Conservation (phyloP, 2,888 invertebrate genomes). For the Antitype chi region DNA sequence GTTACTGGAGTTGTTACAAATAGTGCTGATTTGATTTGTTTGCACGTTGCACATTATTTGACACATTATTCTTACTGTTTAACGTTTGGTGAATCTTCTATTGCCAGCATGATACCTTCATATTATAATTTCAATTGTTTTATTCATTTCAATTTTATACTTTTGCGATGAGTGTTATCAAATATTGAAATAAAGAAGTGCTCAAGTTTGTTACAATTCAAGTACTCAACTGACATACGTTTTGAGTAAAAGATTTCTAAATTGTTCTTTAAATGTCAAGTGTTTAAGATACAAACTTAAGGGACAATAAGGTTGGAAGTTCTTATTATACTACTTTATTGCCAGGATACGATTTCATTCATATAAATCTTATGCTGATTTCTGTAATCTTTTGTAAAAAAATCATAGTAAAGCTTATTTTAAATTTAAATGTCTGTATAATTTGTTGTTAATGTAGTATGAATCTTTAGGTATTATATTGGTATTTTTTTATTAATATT, state of each 20-base stretch:
- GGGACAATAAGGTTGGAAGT: neutral
- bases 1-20: neutral
- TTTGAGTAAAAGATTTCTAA: neutral
- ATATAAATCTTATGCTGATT: neutral
- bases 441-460: constrained; percentile 10
- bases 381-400: constrained; percentile 7
- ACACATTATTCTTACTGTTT: neutral
- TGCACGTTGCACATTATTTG: neutral
- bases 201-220: neutral
- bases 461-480: constrained; percentile 10
- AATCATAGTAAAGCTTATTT: neutral
- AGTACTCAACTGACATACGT: neutral
- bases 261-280: neutral
- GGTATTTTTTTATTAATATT: neutral
- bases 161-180: no score
- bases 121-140: neutral
- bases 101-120: neutral
- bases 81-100: neutral
- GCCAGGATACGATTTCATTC: neutral
- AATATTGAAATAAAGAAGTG: neutral
- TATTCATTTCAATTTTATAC: neutral
- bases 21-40: constrained; percentile 1
- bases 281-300: neutral
- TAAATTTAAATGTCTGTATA: constrained; percentile 7
- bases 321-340: neutral